These are phyloP conservation scores for Scopus umbretta DNA, from an alignment of 2,113 vertebrate genomes.

Conservation along the genomic window DNA sequence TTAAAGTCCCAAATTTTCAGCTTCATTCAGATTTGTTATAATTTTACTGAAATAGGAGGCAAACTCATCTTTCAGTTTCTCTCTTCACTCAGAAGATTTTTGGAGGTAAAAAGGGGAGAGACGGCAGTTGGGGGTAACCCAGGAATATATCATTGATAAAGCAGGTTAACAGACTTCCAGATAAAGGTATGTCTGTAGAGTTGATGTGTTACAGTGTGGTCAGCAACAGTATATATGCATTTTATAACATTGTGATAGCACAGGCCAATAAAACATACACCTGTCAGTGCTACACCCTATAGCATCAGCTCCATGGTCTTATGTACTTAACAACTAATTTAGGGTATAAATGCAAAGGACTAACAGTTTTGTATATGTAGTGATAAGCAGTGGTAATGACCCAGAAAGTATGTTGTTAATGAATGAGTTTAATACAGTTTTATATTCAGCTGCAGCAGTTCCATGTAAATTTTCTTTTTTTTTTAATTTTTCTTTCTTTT, in stretches of 20 bases:
- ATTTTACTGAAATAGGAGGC: neutral
- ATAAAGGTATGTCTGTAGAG: neutral
- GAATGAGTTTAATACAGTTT: neutral
- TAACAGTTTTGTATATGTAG: neutral
- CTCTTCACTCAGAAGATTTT: neutral
- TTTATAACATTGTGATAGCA: neutral
- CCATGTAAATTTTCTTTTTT: neutral
- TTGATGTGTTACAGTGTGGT: neutral
- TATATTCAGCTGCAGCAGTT: neutral
- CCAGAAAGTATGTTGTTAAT: neutral
- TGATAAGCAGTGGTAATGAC: neutral
- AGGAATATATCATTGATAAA: neutral
- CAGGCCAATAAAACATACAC: neutral
- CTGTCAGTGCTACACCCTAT: no score
- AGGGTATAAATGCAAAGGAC: neutral
- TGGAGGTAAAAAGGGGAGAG: neutral
- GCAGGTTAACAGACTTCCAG: neutral
- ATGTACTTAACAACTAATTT: neutral
- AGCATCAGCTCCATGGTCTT: neutral
- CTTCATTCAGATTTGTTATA: neutral
- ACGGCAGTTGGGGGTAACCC: rapidly evolving
- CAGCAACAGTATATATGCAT: neutral
- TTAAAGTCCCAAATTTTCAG: neutral
- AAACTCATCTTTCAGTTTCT: neutral
- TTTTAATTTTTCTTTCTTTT: neutral